These are phyloP conservation scores for Peucedramus taeniatus DNA, from an alignment of 2,113 vertebrate species.

Conservation along the genomic window DNA sequence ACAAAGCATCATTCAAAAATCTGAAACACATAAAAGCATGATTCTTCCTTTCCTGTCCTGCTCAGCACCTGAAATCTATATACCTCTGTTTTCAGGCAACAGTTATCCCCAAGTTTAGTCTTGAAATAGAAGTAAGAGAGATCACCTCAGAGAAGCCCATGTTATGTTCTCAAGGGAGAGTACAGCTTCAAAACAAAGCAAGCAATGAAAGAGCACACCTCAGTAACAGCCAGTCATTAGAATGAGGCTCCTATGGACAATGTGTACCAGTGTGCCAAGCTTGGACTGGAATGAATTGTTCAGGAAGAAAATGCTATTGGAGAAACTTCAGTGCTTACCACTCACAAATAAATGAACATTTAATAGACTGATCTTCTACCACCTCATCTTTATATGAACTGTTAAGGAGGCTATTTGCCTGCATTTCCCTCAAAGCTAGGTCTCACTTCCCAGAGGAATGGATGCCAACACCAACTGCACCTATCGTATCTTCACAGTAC, in stretches of 20 bases:
- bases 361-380: neutral
- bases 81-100: neutral
- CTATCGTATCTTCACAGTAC: accelerated
- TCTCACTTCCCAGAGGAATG: neutral
- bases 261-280: neutral
- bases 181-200: neutral
- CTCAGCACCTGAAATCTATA: neutral
- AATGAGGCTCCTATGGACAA: neutral
- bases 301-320: neutral
- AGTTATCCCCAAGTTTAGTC: neutral
- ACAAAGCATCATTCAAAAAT: neutral
- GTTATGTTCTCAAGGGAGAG: neutral
- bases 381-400: neutral
- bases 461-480: neutral
- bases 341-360: neutral
- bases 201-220: neutral
- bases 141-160: neutral
- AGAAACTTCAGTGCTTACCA: neutral
- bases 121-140: neutral
- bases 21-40: accelerated
- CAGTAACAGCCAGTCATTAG: neutral
- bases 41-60: neutral
- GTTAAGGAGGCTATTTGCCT: neutral
- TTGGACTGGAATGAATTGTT: neutral
- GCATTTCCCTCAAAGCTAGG: neutral